A percentile compares a stretch with the other conserved stretches of the same genome.
These are phyloP conservation scores for Cynaeus angustus DNA, from an alignment of 2,888 invertebrate genomes.

Conservation along the genomic window DNA sequence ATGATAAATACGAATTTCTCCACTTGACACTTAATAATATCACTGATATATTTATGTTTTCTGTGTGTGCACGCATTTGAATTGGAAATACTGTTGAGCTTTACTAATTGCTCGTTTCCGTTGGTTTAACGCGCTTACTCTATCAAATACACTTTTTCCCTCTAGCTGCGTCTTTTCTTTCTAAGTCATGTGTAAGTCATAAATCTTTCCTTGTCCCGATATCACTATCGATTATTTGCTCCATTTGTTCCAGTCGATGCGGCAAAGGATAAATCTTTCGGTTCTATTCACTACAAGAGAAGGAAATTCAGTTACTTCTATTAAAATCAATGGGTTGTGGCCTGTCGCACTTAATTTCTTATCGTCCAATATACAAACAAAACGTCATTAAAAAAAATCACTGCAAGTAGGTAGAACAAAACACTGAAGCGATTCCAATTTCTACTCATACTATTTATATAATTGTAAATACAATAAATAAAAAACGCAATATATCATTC, in stretches of 20 bases:
- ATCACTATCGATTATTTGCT: constrained; percentile 71
- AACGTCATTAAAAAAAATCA: not conserved
- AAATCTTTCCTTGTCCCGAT: constrained; percentile 67
- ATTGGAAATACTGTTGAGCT: constrained; percentile 42
- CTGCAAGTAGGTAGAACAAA: no score
- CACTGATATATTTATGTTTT: constrained; percentile 46
- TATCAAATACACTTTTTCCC: constrained; percentile 43
- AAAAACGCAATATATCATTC: no score
- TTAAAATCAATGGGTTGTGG: constrained; percentile 27
- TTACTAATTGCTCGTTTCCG: constrained; percentile 50
- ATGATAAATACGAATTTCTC: constrained; percentile 43
- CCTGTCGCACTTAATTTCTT: not conserved
- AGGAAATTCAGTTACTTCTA: constrained; percentile 42
- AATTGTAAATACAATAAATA: no score
- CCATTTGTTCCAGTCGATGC: constrained; percentile 69
- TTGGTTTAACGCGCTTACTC: constrained; percentile 23
- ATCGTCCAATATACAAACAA: no score
- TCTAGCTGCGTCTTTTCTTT: constrained; percentile 47
- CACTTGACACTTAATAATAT: constrained; percentile 47
- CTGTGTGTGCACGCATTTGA: constrained; percentile 39
- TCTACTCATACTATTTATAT: no score
- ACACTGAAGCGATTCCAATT: no score
- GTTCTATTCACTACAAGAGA: constrained; percentile 60
- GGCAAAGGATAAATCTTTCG: constrained; percentile 69
- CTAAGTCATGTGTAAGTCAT: constrained; percentile 62